Evolutionary conservation across 2,797 vertebrate species (phyloP).

Genomic region (Falco biarmicus): DNA sequence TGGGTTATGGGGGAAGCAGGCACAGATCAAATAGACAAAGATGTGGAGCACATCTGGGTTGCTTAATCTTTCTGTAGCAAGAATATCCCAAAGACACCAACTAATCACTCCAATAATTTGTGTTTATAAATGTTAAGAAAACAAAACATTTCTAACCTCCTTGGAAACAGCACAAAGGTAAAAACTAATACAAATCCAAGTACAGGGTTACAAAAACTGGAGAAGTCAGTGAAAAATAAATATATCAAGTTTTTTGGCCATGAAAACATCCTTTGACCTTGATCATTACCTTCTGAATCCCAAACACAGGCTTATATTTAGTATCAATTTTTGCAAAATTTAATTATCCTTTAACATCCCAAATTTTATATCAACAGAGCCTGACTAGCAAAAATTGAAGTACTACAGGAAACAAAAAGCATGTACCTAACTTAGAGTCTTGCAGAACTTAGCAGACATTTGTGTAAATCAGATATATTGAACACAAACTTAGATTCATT

Average conservation of each 20-base stretch:
- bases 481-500: background rate
- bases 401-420: background rate
- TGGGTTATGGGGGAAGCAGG: background rate
- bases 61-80: background rate
- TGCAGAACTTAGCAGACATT: background rate
- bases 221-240: background rate
- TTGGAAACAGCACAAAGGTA: background rate
- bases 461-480: background rate
- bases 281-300: background rate
- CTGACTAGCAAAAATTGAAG: background rate
- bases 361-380: background rate
- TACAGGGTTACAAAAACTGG: background rate
- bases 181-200: background rate
- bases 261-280: background rate
- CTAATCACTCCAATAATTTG: background rate
- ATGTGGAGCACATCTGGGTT: background rate
- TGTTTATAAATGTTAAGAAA: background rate
- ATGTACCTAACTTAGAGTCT: background rate
- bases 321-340: background rate
- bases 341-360: background rate
- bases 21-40: background rate
- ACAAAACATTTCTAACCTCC: background rate
- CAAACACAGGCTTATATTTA: fast-evolving
- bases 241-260: background rate
- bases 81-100: background rate